Percentiles rank a stretch among this genome's conserved stretches.
Evolutionary conservation across 2,797 vertebrate species (phyloP).

Genomic region (Prionace glauca): DNA sequence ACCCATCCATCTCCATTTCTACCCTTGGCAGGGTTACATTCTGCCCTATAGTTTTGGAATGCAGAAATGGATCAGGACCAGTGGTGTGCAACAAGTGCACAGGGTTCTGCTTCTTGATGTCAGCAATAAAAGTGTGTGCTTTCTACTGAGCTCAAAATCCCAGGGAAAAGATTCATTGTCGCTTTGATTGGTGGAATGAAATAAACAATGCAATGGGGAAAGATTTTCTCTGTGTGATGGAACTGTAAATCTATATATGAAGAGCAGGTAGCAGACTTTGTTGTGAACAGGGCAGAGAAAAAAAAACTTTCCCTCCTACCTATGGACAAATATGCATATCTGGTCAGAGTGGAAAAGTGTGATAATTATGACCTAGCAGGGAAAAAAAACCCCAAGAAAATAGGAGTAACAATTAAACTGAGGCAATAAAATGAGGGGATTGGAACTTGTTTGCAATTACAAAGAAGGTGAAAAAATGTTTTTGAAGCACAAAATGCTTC

Average conservation of each 20-base stretch:
- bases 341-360: neutral
- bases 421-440: neutral
- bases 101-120: neutral
- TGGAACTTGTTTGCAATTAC: neutral
- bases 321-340: neutral
- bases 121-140: neutral
- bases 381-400: neutral
- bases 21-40: no score
- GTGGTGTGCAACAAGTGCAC: neutral
- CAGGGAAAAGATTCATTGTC: no score
- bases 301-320: neutral
- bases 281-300: neutral
- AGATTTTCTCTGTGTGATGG: neutral
- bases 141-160: neutral
- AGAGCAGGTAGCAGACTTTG: neutral
- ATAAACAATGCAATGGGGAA: neutral
- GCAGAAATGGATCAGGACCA: neutral
- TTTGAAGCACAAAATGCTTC: neutral
- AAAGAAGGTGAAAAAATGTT: neutral
- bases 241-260: neutral
- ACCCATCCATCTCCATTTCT: neutral
- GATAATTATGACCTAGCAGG: neutral
- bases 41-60: no score
- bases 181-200: neutral
- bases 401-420: neutral